phyloP scores from a whole-genome alignment of 1,140 invertebrate genomes.

The Apis dorsata region DNA sequence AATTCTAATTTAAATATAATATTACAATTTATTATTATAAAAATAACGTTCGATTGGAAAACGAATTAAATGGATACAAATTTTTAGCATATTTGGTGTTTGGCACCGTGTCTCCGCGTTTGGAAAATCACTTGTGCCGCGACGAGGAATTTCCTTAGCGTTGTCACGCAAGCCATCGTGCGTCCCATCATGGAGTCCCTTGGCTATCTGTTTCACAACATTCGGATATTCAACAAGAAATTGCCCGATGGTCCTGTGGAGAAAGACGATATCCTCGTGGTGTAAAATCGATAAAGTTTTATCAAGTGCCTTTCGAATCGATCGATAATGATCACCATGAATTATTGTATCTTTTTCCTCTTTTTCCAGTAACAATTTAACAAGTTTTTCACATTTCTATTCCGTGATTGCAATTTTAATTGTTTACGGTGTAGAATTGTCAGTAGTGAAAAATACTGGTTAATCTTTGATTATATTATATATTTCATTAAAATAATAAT shows the following conservation, averaged over 20 bases:
- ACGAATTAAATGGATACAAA: neutral
- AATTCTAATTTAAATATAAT: too few species aligned
- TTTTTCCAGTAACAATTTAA: neutral
- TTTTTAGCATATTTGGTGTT: slow-evolving; percentile 87
- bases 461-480: neutral
- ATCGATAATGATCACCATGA: neutral
- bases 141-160: slow-evolving; percentile 81
- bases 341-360: neutral
- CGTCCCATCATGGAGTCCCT: slow-evolving; percentile 83
- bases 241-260: slow-evolving; percentile 75
- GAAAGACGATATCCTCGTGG: slow-evolving; percentile 64
- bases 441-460: neutral
- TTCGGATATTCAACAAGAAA: slow-evolving; percentile 82
- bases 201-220: slow-evolving; percentile 84
- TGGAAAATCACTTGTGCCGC: slow-evolving; percentile 86
- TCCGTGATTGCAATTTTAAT: neutral
- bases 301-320: slow-evolving; percentile 27
- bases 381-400: neutral
- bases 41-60: neutral
- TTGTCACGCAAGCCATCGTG: slow-evolving; percentile 82
- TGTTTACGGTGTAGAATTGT: neutral
- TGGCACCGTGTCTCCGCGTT: slow-evolving; percentile 83
- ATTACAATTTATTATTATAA: too few species aligned
- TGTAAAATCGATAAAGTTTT: neutral
- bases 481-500: neutral